Evolutionary conservation across 2,888 invertebrate genomes (phyloP), one percentile per base, ranked within the genome.

Genomic region (Brachyptera risi): DNA sequence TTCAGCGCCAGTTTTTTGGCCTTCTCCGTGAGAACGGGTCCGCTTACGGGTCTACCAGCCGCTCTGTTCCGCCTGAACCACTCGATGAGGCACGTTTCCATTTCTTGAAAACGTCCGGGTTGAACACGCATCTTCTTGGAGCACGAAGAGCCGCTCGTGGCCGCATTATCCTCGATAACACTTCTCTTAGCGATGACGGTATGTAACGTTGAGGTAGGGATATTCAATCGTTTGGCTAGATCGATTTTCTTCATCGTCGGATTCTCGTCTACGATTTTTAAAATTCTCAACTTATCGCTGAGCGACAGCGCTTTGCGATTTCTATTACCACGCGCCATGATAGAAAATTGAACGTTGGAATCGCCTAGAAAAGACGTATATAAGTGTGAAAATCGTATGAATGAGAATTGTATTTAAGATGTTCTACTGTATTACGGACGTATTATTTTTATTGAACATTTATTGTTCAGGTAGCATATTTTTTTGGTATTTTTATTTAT

Each of bases 1-100:
- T 51, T 42, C n/a, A 54, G 51, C 1, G 66, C 66, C 23, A 64
- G 44, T 19, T 63, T 61, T 51, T 56, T 54, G n/a, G 66, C 66
- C 50, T 66, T 63, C 4, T 59, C 63, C 9, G 51, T 27, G 1
- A 67, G 49, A 7, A 65, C 42, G 1, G 65, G 65, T 1, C 67
- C 67, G 62, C 58, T 62, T 0, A 66, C 37, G 9, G 62, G 40
- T 3, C 66, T 56, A 49, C 63, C 40, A n/a, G 40, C 40, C 5
- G 40, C 40, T 5, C 40, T 7, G 4, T 40, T 64, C 50, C 63
- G 19, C 9, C 13, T 44, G 13, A 44, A 44, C 17, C 17, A 19
- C 19, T 50, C 17, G 7, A 50, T 13, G 7, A 26, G 19, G n/a
- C 24, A 24, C 27, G 4, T 4, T 19, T 50, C 50, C 27, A 50